Base-by-base conservation (phyloP, 2,888 invertebrate genomes). In the Drosophila pseudotakahashii region DNA sequence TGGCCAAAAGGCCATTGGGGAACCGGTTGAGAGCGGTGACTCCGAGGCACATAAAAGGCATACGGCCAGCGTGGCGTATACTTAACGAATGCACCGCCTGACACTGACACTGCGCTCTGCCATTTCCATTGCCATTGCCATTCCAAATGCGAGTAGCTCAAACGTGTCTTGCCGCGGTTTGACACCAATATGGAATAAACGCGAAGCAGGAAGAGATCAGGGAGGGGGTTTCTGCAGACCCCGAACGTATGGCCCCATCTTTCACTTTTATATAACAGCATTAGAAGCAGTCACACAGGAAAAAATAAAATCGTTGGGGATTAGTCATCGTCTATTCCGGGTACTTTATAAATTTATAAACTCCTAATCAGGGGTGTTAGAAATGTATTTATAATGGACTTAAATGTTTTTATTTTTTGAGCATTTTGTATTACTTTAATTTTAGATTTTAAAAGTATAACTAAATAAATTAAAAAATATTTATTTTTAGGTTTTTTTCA, bases 71-170 rank as follows among this genome's bases (percentile, higher is more conserved):
- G 74, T 76, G 82, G 87, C 82, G 82, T 86, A 86, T 86, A 86
- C 82, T 82, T 86, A 82, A 82, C 82, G 67, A 86, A 82, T 75
- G 76, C 77, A 66, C 73, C 73, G 79, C 77, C 85, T 81, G 82
- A 84, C 81, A 79, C 86, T 85, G 85, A 76, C 82, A 50, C 61
- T 79, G 69, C 13, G 37, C 41, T 47, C 23, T 30, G 54, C 58
- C 64, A 66, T 36, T 36, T 58, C 61, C 68, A 50, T 48, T 51
- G 41, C 50, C 58, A 63, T 52, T 58, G 61, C 78, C 69, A 82
- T 83, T 80, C 78, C 81, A 66, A 83, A 81, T 78, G 83, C 76
- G 80, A 82, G 82, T 84, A 79, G 69, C 83, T 75, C 50, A 41
- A 76, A 77, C 77, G 70, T 77, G 73, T 68, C 78, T 79, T 73